A percentile compares a stretch with the other conserved stretches of the same genome.
Evolutionary conservation across 2,888 invertebrate genomes (phyloP).

Genomic region (Caenorhabditis imperialis): DNA sequence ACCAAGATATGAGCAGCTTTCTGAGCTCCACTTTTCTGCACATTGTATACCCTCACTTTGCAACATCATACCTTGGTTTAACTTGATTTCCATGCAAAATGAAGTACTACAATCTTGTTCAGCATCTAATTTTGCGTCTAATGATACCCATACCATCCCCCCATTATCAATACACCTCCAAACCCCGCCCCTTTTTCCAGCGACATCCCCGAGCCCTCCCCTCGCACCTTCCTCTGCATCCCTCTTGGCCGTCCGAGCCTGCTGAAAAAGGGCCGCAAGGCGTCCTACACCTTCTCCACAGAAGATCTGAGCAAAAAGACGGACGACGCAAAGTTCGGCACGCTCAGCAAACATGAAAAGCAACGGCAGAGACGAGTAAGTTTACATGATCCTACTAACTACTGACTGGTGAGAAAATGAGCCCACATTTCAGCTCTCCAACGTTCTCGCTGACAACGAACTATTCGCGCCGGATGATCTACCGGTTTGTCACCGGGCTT

Average conservation of each 20-base stretch:
- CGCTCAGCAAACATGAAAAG: slow-evolving; percentile 51
- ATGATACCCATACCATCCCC: too few species aligned
- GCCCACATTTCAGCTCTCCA: slow-evolving; percentile 67
- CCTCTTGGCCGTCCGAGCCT: slow-evolving; percentile 40
- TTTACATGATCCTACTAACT: too few species aligned
- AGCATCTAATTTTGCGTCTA: too few species aligned
- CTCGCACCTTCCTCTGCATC: slow-evolving; percentile 37
- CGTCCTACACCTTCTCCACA: slow-evolving; percentile 53
- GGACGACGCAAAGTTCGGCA: slow-evolving; percentile 16
- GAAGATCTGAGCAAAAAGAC: slow-evolving; percentile 43
- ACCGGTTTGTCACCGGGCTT: slow-evolving; percentile 76
- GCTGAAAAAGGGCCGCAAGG: slow-evolving; percentile 48
- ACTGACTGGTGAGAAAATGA: too few species aligned
- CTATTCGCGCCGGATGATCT: slow-evolving; percentile 69
- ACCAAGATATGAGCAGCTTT: too few species aligned
- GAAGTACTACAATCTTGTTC: too few species aligned
- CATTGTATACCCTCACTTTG: too few species aligned
- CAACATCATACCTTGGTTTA: too few species aligned
- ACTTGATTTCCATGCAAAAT: too few species aligned
- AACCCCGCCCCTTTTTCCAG: slow-evolving; percentile 13
- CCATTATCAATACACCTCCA: too few species aligned
- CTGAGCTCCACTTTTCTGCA: too few species aligned
- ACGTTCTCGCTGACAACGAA: slow-evolving; percentile 68
- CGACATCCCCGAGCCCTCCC: slow-evolving; percentile 29
- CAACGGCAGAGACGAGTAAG: slow-evolving; percentile 54